Evolutionary conservation across 2,113 vertebrate genomes (phyloP).

Genomic region (Cnemophilus loriae): DNA sequence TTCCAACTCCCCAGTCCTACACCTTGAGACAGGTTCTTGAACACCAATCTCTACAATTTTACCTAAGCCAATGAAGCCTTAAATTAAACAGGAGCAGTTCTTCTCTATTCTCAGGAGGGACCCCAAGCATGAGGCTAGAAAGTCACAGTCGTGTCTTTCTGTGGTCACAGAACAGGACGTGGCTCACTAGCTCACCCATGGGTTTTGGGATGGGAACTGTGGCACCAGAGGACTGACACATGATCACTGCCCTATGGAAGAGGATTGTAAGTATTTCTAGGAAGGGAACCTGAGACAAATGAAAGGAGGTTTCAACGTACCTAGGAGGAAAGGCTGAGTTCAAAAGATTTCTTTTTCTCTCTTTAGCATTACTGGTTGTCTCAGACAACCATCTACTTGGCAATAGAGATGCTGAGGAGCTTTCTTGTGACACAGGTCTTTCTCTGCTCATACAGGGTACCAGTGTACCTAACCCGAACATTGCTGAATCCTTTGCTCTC

Average conservation of each 20-base stretch:
- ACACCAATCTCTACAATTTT: not conserved
- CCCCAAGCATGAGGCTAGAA: not conserved
- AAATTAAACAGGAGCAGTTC: not conserved
- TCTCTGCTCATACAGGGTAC: not conserved
- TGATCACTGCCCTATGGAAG: not conserved
- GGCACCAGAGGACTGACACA: not conserved
- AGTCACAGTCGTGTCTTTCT: not conserved
- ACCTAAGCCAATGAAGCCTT: not conserved
- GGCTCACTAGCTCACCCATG: not conserved
- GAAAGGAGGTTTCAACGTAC: not conserved
- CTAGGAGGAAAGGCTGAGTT: not conserved
- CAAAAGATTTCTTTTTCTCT: not conserved
- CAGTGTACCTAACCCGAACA: not conserved
- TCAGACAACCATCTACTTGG: not conserved
- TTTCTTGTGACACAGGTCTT: not conserved
- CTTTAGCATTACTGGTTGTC: not conserved
- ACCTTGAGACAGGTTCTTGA: not conserved
- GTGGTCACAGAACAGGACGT: not conserved
- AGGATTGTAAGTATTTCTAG: not conserved
- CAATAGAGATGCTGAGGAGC: not conserved
- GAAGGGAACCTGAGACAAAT: not conserved
- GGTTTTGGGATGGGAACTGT: not conserved
- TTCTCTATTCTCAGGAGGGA: not conserved
- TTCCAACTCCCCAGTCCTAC: not conserved
- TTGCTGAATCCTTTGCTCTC: not conserved